phyloP scores from a whole-genome alignment of 2,113 vertebrate species.

The Cavia aperea region DNA sequence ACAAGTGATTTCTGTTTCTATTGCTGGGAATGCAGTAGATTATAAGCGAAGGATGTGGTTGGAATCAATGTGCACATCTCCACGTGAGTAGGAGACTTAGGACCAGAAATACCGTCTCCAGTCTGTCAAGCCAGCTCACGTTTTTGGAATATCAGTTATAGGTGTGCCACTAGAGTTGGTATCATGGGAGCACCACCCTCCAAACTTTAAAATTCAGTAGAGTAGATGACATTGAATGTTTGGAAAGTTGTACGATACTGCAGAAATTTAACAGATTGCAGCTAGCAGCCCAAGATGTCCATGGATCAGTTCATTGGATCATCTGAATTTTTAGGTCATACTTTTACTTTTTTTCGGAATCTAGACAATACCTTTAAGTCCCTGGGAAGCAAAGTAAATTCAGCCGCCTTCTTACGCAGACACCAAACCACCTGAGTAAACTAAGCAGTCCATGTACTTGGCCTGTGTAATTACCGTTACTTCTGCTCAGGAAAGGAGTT shows the following conservation, averaged over 20 bases:
- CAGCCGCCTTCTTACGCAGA: background rate
- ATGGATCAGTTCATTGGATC: background rate
- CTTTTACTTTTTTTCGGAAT: background rate
- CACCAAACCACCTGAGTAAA: background rate
- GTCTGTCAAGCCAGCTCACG: background rate
- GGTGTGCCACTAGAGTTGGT: background rate
- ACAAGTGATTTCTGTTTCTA: background rate
- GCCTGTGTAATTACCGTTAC: background rate
- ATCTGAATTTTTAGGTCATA: constrained; percentile 15
- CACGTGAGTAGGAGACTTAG: background rate
- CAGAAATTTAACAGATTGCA: background rate
- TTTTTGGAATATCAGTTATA: background rate
- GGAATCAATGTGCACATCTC: background rate
- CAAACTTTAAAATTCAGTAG: background rate
- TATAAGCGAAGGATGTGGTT: background rate
- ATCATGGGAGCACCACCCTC: background rate
- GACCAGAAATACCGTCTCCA: background rate
- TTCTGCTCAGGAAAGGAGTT: background rate
- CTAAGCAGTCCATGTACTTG: background rate
- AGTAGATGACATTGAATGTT: background rate
- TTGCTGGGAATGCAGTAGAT: background rate
- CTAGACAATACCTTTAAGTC: background rate
- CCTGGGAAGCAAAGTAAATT: background rate
- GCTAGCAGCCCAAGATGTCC: background rate
- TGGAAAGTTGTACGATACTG: background rate